phyloP scores from a whole-genome alignment of 2,113 vertebrate genomes.

The Apeltes quadracus region DNA sequence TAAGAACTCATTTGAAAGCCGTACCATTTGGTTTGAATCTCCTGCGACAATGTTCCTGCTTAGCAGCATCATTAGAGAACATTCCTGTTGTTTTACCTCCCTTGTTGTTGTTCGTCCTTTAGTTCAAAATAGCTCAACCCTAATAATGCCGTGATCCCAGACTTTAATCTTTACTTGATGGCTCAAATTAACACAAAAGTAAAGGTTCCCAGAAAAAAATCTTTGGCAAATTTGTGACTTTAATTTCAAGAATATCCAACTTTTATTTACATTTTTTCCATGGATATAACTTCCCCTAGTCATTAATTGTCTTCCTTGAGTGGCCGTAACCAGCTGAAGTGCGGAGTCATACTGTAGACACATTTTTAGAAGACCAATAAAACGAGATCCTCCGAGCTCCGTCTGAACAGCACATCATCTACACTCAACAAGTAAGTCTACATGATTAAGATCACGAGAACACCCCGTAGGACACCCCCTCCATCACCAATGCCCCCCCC shows the following conservation, averaged over 20 bases:
- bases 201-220: too few species aligned
- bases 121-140: too few species aligned
- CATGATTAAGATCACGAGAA: constrained; percentile 83
- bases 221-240: too few species aligned
- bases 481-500: not conserved
- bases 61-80: not conserved
- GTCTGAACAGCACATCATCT: constrained; percentile 72
- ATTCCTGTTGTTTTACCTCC: too few species aligned
- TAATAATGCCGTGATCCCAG: too few species aligned
- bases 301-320: not conserved
- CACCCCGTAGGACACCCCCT: constrained; percentile 73
- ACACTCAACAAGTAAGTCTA: constrained; percentile 81
- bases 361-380: not conserved
- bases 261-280: too few species aligned
- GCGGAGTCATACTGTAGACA: not conserved
- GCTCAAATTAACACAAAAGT: too few species aligned
- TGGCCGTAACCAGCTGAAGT: not conserved
- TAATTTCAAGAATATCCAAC: too few species aligned
- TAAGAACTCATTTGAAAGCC: not conserved
- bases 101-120: too few species aligned
- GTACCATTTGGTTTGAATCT: not conserved
- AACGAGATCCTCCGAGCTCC: not conserved
- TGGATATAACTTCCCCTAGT: not conserved
- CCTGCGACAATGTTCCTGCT: not conserved
- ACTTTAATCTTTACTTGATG: too few species aligned